Base-by-base conservation (phyloP, 2,797 vertebrate species). In the Tolypeutes matacus region DNA sequence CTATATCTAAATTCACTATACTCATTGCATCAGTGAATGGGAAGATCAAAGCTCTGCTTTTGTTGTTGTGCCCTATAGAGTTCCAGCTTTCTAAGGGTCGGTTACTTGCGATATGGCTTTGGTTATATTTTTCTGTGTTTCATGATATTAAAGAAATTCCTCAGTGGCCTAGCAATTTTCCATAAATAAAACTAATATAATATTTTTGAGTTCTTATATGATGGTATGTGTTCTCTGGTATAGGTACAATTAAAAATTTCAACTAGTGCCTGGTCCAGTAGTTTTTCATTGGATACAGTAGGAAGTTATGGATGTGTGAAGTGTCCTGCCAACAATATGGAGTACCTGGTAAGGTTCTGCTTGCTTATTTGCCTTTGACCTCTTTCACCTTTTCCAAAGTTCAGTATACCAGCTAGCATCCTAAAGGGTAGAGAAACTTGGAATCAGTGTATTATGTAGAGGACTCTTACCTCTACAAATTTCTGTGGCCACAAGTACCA, bases 261-360 rank as follows among this genome's bases (percentile, higher is more conserved):
- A 31, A 99, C 99, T 81, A 99, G 99, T 93, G 93, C 98, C 27
- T 99, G 99, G 99, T 99, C 99, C 9, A 99, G 95, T 1, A 97
- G 98, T n/a, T 99, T 99, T 97, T 99, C 99, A 75, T 98, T 99
- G 97, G 99, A 99, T 97, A 99, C 99, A 0, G 99, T 99, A 7
- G 99, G 99, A 93, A 99, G 99, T 98, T 99, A 99, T 0, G 99
- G 99, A 77, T 99, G 99, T 92, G 99, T 99, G 58, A 99, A 98
- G 81, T 99, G 99, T 97, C 98, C 99, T 42, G 98, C 99, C 84
- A 98, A 90, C 97, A 98, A 96, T 95, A 99, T 99, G 98, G 99
- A 99, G 83, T 99, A 99, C 92, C 97, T 99, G 99, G 99, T 99
- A 98, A 98, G 97, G 67, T 3, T 56, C 75, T 20, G 62, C 67